Evolutionary conservation across 2,797 vertebrate genomes (phyloP), one percentile per base, ranked within the genome.

Genomic region (Spizella passerina): DNA sequence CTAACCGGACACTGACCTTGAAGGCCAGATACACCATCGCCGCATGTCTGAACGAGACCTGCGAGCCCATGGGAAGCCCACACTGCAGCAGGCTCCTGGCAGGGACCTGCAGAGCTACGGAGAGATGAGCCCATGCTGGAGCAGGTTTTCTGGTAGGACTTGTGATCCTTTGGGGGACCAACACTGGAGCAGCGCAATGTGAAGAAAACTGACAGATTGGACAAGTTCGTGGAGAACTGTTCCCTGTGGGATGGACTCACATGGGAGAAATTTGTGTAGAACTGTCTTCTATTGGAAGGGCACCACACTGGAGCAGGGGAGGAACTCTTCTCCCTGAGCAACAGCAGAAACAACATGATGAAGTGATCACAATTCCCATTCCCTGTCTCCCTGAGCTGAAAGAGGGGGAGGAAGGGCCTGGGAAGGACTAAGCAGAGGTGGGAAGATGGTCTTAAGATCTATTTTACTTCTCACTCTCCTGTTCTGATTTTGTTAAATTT

Each of bases 21-120:
- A n/a, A n/a, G n/a, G n/a, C n/a, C n/a, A n/a, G n/a, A n/a, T n/a
- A n/a, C n/a, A n/a, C n/a, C n/a, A n/a, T n/a, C n/a, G n/a, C n/a
- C n/a, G n/a, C n/a, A 36, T 70, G 18, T 12, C 22, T 2, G 0
- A 55, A 34, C 49, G 8, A 34, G 12, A 55, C 6, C 18, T n/a
- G 26, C 23, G 22, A 36, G 10, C 18, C 26, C 0, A 0, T 70
- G 18, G 19, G 36, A 41, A 63, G 22, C 14, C 12, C 10, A 8
- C n/a, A 22, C 3, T 13, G 8, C 9, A 36, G 12, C 30, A 70
- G 18, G 12, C 3, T 56, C n/a, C 30, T 41, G 36, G 14, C 4
- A 41, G 41, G 14, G 26, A 78, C 14, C 3, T 36, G 18, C 7
- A 19, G 17, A n/a, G 14, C 8, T 13, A 12, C 2, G 12, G 22